Evolutionary conservation across 2,888 invertebrate genomes (phyloP).

Genomic region (Rhopalosiphum nymphaeae): DNA sequence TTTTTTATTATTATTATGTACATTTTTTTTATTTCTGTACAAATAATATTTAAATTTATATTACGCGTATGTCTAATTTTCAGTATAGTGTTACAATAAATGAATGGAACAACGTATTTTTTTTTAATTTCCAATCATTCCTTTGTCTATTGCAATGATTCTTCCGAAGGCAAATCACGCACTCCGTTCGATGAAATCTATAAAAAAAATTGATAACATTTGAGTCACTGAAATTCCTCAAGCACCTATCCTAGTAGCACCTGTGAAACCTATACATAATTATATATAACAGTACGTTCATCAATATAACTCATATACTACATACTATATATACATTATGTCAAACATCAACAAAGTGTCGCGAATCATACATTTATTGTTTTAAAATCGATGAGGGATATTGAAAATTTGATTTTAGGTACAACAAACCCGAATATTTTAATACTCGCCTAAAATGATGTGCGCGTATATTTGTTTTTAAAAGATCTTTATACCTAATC

Average conservation of each 20-base stretch:
- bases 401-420: not conserved
- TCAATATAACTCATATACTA: not conserved
- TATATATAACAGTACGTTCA: not conserved
- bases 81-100: not conserved
- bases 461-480: not conserved
- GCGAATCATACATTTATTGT: not conserved
- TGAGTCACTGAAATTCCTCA: not conserved
- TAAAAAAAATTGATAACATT: not conserved
- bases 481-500: not conserved
- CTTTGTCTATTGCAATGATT: not conserved
- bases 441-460: not conserved
- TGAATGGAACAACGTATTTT: too few species aligned
- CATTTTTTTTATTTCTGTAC: conserved; percentile 5
- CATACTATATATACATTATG: not conserved
- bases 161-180: conserved; percentile 17
- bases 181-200: conserved; percentile 56
- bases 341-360: not conserved
- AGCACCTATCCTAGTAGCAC: not conserved
- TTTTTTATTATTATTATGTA: not conserved
- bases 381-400: not conserved
- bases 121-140: not conserved
- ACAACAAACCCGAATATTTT: not conserved
- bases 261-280: not conserved
- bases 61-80: not conserved
- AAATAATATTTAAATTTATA: not conserved